A percentile compares a stretch with the other conserved stretches of the same genome.
phyloP scores from a whole-genome alignment of 1,140 invertebrate species.

The Stegodyphus dumicola region DNA sequence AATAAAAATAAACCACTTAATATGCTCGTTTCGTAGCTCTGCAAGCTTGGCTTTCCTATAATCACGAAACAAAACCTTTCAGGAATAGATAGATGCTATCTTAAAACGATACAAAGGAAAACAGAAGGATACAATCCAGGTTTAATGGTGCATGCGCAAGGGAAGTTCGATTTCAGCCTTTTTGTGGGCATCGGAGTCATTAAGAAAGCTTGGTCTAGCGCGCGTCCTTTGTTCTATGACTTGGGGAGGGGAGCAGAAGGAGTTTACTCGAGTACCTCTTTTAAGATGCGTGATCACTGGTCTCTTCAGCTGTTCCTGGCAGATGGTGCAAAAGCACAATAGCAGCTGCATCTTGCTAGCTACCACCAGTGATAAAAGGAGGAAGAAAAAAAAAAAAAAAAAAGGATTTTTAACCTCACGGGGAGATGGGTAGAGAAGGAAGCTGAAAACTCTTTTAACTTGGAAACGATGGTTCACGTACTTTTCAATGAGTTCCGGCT shows the following conservation, averaged over 20 bases:
- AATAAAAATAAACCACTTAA: too few species aligned
- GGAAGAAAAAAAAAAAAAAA: too few species aligned
- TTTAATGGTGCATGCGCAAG: not conserved
- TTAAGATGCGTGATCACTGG: too few species aligned
- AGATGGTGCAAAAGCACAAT: not conserved
- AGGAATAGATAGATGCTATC: too few species aligned
- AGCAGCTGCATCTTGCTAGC: not conserved
- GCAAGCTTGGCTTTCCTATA: too few species aligned
- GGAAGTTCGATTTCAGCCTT: not conserved
- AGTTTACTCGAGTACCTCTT: too few species aligned
- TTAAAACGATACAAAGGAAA: too few species aligned
- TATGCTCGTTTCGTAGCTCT: too few species aligned
- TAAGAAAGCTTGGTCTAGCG: not conserved
- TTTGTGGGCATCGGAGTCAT: slow-evolving; percentile 1
- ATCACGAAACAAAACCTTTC: too few species aligned
- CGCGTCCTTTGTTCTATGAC: not conserved
- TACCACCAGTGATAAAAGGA: not conserved
- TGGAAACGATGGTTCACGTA: slow-evolving; percentile 3
- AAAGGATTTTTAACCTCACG: too few species aligned
- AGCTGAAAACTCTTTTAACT: not conserved
- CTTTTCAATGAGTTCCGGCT: not conserved
- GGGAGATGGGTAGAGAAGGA: not conserved
- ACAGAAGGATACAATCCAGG: too few species aligned
- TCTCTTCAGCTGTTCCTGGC: not conserved
- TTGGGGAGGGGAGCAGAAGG: not conserved